Percentiles rank a stretch among this genome's conserved stretches.
Conservation (phyloP, 2,797 vertebrate genomes). For the Lagodon rhomboides region DNA sequence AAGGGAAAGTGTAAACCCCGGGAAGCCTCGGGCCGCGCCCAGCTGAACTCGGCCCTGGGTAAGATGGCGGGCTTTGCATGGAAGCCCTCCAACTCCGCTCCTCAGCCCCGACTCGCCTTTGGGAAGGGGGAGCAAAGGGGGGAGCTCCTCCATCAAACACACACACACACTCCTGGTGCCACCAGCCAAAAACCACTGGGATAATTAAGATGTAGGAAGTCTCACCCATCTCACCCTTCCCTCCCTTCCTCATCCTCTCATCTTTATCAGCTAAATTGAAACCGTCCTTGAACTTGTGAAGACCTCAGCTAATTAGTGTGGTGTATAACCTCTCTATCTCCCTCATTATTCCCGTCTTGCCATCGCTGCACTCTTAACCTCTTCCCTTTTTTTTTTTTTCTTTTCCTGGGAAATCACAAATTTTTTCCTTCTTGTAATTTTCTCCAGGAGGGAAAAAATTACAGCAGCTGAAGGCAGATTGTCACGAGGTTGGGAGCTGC, state of each 20-base stretch:
- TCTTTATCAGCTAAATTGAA: conserved; percentile 85
- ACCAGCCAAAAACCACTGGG: conserved; percentile 61
- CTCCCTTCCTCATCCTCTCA: conserved; percentile 70
- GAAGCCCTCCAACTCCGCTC: conserved; percentile 45
- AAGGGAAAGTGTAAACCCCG: conserved; percentile 75
- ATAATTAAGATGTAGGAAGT: conserved; percentile 82
- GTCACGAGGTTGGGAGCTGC: conserved; percentile 2
- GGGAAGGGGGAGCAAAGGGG: too few relatives aligned
- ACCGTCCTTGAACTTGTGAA: conserved; percentile 84
- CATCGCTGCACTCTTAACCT: conserved; percentile 54
- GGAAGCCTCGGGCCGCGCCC: conserved; percentile 51
- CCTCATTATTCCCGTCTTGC: conserved; percentile 76
- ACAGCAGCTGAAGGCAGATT: conserved; percentile 22
- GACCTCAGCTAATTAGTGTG: conserved; percentile 78
- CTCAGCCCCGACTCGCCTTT: conserved; percentile 1
- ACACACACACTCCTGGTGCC: conserved; percentile 28
- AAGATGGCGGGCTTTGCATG: conserved; percentile 58
- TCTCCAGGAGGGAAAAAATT: conserved; percentile 34
- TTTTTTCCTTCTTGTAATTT: conserved; percentile 36
- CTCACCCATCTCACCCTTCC: conserved; percentile 60
- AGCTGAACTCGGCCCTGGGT: conserved; percentile 69
- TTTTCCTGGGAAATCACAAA: conserved; percentile 29
- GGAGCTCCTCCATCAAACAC: neutral
- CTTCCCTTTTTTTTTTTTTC: neutral
- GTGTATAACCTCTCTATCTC: conserved; percentile 74